Conservation (phyloP, 2,888 invertebrate species). For the Polyommatus icarus region DNA sequence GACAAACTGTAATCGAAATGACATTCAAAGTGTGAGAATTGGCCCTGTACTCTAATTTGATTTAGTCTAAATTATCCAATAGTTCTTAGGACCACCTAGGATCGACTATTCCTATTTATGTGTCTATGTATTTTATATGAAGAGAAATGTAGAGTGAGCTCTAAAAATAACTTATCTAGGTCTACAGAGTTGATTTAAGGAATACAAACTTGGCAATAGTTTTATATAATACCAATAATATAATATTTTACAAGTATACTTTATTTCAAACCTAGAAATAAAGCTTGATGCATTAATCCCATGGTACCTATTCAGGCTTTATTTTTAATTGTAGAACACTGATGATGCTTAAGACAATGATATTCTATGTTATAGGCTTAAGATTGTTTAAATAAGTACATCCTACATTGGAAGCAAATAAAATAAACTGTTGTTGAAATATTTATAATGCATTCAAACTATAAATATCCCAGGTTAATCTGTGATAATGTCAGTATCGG, state of each 20-base stretch:
- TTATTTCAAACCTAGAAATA: too few species aligned
- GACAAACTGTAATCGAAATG: not conserved
- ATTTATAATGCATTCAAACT: not conserved
- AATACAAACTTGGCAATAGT: too few species aligned
- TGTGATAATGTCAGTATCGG: slow-evolving; percentile 20
- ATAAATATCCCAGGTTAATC: slow-evolving; percentile 17
- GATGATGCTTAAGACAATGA: not conserved
- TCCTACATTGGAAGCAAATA: not conserved
- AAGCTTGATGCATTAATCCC: too few species aligned
- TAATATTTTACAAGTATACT: too few species aligned
- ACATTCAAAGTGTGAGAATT: not conserved
- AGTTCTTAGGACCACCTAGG: not conserved
- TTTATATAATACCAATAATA: too few species aligned
- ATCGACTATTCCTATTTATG: not conserved
- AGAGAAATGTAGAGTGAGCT: not conserved
- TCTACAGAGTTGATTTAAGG: not conserved
- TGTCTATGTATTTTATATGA: not conserved
- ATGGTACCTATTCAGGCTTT: not conserved
- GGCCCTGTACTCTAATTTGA: not conserved
- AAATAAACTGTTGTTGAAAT: not conserved
- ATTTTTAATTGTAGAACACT: not conserved
- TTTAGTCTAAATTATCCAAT: not conserved
- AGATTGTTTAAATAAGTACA: not conserved
- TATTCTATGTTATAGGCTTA: too few species aligned
- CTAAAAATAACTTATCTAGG: not conserved